Evolutionary conservation across 1,140 invertebrate genomes (phyloP).

Genomic region (Spodoptera frugiperda): DNA sequence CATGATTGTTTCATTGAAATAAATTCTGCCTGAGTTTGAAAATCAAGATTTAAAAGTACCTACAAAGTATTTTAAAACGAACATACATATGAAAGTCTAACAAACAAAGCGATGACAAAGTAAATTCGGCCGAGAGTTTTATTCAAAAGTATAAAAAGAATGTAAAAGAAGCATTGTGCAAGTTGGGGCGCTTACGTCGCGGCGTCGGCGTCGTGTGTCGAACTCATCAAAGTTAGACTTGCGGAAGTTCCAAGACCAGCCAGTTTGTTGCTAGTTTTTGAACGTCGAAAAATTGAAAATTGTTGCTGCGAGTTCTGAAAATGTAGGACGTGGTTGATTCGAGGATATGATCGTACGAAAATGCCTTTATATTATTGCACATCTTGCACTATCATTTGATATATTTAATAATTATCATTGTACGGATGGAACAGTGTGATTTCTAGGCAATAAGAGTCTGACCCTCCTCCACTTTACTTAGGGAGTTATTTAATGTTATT

Average conservation of each 20-base stretch:
- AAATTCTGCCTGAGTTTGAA: too few species aligned
- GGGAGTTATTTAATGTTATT: too few species aligned
- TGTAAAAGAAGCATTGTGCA: slow-evolving; percentile 60
- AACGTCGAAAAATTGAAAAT: slow-evolving; percentile 46
- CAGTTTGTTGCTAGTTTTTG: slow-evolving; percentile 47
- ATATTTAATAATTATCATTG: too few species aligned
- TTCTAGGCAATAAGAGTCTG: too few species aligned
- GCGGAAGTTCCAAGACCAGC: slow-evolving; percentile 38
- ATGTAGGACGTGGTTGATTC: slow-evolving; percentile 11
- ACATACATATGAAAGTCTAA: slow-evolving; percentile 14
- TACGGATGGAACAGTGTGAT: too few species aligned
- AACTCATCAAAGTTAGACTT: slow-evolving; percentile 69
- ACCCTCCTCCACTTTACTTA: too few species aligned
- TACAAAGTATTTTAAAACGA: background rate
- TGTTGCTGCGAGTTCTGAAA: slow-evolving; percentile 20
- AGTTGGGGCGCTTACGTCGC: slow-evolving; percentile 58
- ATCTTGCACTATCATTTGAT: too few species aligned
- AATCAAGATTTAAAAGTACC: too few species aligned
- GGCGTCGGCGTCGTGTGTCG: slow-evolving; percentile 61
- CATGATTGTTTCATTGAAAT: too few species aligned
- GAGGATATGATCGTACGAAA: background rate
- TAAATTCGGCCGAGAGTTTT: slow-evolving; percentile 59
- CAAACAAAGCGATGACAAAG: slow-evolving; percentile 53
- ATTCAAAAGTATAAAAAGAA: slow-evolving; percentile 56
- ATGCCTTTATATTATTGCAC: too few species aligned